phyloP scores from a whole-genome alignment of 2,888 invertebrate species.

The Flabesymbios commensalis region DNA sequence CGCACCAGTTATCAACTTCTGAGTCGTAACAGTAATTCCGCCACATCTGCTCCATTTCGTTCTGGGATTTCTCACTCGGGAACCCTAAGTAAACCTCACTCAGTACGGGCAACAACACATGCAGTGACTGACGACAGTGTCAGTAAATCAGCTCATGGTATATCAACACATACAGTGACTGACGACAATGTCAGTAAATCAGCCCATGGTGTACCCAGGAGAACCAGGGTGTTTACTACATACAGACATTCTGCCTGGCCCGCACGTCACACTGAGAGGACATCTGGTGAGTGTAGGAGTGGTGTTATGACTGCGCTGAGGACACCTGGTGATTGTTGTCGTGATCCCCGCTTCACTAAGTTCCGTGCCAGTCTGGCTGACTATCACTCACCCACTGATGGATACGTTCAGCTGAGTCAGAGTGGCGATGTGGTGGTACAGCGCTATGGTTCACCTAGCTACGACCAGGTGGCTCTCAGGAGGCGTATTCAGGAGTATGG shows the following conservation, averaged over 20 bases:
- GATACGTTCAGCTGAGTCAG: conserved; percentile 1
- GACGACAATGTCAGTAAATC: neutral
- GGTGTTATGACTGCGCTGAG: neutral
- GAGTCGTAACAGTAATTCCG: neutral
- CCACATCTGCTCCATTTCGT: neutral
- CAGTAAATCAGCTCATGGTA: neutral
- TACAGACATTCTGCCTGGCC: neutral
- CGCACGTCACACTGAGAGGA: neutral
- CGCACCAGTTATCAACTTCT: no score
- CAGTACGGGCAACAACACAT: no score
- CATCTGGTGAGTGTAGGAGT: no score
- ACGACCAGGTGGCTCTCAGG: neutral
- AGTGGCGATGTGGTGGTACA: neutral
- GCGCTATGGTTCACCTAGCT: neutral
- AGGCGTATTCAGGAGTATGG: neutral
- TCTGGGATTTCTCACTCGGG: neutral
- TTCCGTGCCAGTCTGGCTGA: neutral
- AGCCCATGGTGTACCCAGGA: neutral
- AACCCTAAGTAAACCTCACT: no score
- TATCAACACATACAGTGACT: neutral
- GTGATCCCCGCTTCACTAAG: neutral
- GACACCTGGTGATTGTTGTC: neutral
- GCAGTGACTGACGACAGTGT: neutral
- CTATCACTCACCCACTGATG: neutral
- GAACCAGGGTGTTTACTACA: neutral